Percentiles rank a stretch among this genome's conserved stretches.
These are phyloP conservation scores for Calameuta filiformis DNA, from an alignment of 2,888 invertebrate genomes.

Conservation along the genomic window DNA sequence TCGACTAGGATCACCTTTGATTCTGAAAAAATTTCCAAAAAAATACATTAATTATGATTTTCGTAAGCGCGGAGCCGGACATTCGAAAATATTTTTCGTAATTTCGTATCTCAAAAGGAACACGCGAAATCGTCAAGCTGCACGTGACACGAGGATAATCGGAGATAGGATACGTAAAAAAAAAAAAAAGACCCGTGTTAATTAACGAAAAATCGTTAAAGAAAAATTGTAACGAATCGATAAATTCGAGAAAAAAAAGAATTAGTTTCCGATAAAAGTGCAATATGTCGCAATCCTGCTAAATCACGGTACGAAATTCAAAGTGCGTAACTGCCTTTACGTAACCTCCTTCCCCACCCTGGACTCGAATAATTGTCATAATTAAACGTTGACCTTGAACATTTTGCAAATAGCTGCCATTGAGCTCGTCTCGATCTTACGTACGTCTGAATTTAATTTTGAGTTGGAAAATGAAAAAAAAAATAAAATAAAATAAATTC, in stretches of 20 bases:
- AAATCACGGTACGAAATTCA: not conserved
- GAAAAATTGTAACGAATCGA: no score
- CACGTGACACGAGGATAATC: no score
- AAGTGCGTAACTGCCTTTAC: not conserved
- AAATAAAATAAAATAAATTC: not conserved
- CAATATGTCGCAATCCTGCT: not conserved
- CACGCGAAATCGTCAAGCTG: not conserved
- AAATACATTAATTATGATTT: not conserved
- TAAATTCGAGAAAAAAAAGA: no score
- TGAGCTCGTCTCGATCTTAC: not conserved
- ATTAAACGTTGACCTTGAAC: not conserved
- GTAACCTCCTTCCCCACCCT: not conserved
- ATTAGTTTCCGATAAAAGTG: not conserved
- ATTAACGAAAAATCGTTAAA: no score
- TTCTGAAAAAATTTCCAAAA: slow-evolving; percentile 33
- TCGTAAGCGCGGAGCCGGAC: not conserved
- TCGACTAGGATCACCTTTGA: slow-evolving; percentile 52
- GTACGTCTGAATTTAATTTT: not conserved
- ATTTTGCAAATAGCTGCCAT: not conserved
- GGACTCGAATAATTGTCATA: not conserved
- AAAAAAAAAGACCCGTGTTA: no score
- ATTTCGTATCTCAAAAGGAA: not conserved
- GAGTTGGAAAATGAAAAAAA: not conserved
- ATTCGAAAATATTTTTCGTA: not conserved
- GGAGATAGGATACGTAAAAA: no score